Conservation (phyloP, 2,797 vertebrate species). For the Xenops minutus region DNA sequence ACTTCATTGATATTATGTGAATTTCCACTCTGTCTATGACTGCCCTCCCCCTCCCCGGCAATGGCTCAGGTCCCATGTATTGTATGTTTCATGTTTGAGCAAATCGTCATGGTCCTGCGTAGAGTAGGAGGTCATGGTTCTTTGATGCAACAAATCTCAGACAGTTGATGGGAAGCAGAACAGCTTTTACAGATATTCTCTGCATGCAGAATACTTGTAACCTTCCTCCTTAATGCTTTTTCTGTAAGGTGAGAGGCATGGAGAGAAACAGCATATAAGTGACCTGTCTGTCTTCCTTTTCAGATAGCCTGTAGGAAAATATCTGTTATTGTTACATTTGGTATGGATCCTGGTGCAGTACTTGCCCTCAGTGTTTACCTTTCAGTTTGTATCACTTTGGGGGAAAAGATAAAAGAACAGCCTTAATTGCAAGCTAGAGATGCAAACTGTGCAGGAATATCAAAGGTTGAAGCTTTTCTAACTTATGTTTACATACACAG, state of each 20-base stretch:
- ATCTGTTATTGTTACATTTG: neutral
- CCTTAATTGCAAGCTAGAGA: neutral
- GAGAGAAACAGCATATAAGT: fast-evolving
- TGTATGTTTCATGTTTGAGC: neutral
- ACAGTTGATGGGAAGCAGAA: neutral
- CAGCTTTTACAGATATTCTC: neutral
- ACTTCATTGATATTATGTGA: neutral
- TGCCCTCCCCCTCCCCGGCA: fast-evolving
- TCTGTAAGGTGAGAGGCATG: neutral
- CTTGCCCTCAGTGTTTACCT: neutral
- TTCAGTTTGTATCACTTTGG: neutral
- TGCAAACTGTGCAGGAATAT: neutral
- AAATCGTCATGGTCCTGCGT: neutral
- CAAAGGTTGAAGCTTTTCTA: neutral
- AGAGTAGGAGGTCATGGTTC: neutral
- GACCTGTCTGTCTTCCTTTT: neutral
- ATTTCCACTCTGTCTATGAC: neutral
- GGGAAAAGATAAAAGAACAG: neutral
- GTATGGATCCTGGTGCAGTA: neutral
- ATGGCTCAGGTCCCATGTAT: neutral
- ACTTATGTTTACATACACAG: neutral
- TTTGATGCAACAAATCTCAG: neutral
- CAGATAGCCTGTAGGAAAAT: neutral
- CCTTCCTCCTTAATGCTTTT: neutral
- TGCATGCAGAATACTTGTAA: neutral